Conservation (phyloP, 2,888 invertebrate genomes). For the Scrobipalpa atriplicella region DNA sequence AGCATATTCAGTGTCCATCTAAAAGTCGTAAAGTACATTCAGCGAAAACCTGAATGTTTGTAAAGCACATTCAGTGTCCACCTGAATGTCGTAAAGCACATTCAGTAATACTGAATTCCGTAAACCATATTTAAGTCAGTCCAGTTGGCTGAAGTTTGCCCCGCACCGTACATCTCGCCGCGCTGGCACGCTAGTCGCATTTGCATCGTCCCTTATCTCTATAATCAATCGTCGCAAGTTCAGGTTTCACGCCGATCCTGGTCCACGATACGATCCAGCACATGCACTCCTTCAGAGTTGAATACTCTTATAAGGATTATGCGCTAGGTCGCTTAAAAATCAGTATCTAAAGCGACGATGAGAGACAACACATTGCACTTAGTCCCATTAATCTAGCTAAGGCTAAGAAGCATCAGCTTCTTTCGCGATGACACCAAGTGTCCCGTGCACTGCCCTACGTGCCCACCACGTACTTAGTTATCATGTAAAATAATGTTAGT, state of each 20-base stretch:
- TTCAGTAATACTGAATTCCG: too few relatives aligned
- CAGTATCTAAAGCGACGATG: not conserved
- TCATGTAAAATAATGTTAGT: constrained; percentile 65
- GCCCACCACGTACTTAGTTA: constrained; percentile 21
- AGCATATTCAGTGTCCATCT: not conserved
- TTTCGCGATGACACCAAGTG: not conserved
- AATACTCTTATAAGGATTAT: not conserved
- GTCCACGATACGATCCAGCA: too few relatives aligned
- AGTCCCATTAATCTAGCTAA: not conserved
- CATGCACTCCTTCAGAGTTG: not conserved
- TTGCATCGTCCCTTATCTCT: not conserved
- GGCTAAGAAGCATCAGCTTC: not conserved
- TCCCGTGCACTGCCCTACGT: constrained; percentile 5
- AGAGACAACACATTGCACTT: not conserved
- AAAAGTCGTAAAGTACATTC: not conserved
- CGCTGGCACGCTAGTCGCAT: constrained; percentile 29
- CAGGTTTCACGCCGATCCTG: too few relatives aligned
- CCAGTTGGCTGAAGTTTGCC: constrained; percentile 18
- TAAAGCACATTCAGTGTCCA: too few relatives aligned
- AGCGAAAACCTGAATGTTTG: not conserved
- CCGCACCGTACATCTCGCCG: constrained; percentile 39
- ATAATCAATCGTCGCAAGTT: not conserved
- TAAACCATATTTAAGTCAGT: not conserved
- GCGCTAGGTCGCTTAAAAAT: not conserved
- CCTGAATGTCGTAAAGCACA: too few relatives aligned